phyloP scores from a whole-genome alignment of 1,140 invertebrate genomes.

The Drosophila rhopaloa region DNA sequence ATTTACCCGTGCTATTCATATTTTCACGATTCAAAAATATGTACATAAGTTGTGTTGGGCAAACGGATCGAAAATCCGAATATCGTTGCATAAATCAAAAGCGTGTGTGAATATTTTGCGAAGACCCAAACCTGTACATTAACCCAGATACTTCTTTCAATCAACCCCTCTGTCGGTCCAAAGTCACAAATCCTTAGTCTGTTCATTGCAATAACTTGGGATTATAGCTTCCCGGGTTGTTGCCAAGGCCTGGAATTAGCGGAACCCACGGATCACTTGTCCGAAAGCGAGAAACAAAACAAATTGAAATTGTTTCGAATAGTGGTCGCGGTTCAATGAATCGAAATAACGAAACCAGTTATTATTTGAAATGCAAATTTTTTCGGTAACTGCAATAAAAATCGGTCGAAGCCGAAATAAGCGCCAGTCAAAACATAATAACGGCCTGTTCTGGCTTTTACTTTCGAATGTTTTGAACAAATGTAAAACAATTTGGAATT shows the following conservation, averaged over 20 bases:
- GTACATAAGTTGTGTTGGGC: not conserved
- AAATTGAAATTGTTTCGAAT: conserved; percentile 47
- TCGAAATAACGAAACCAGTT: conserved; percentile 64
- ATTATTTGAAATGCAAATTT: conserved; percentile 61
- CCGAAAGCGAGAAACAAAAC: conserved; percentile 12
- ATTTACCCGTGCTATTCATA: conserved; percentile 3
- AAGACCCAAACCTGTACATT: conserved; percentile 31
- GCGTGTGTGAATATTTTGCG: conserved; percentile 19
- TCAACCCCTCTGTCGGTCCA: conserved; percentile 14
- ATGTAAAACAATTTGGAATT: not conserved
- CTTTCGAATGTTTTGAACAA: not conserved
- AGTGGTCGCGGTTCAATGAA: conserved; percentile 51
- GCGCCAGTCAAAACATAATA: not conserved
- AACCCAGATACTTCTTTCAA: conserved; percentile 29
- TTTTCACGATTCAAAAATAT: conserved; percentile 1
- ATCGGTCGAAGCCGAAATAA: conserved; percentile 37
- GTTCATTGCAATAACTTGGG: conserved; percentile 3
- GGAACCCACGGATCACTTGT: conserved; percentile 22
- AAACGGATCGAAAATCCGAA: conserved; percentile 11
- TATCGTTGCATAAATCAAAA: conserved; percentile 27
- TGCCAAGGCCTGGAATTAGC: conserved; percentile 27
- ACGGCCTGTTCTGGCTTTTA: not conserved
- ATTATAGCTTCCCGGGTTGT: conserved; percentile 11
- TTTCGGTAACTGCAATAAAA: conserved; percentile 50
- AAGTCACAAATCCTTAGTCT: conserved; percentile 16